A percentile compares a stretch with the other conserved stretches of the same genome.
Conservation (phyloP, 2,888 invertebrate genomes). For the Drosophila cognata region DNA sequence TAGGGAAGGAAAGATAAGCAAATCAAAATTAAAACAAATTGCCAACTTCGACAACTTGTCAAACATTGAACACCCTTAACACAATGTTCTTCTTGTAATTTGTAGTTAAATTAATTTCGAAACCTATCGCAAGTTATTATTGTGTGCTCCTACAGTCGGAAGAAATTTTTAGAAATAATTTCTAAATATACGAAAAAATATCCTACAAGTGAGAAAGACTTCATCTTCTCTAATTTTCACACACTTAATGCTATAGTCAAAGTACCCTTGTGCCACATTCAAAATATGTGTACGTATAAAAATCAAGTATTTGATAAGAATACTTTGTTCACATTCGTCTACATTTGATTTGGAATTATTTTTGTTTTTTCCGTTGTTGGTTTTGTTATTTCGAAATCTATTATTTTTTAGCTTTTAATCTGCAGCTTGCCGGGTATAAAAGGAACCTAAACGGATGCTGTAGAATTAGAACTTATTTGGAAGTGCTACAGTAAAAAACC, state of each 20-base stretch:
- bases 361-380: slow-evolving; percentile 37
- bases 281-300: background rate
- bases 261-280: background rate
- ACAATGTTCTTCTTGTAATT: background rate
- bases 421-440: slow-evolving; percentile 47
- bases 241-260: background rate
- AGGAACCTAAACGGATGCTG: background rate
- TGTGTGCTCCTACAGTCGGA: background rate
- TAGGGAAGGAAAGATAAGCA: slow-evolving; percentile 6
- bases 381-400: slow-evolving; percentile 23
- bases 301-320: slow-evolving; percentile 3
- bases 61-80: slow-evolving; percentile 5
- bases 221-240: background rate
- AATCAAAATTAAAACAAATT: background rate
- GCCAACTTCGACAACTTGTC: background rate
- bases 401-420: background rate
- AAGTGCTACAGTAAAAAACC: slow-evolving; percentile 26
- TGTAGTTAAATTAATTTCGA: background rate
- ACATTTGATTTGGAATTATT: background rate
- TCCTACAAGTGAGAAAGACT: background rate
- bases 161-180: background rate
- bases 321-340: background rate
- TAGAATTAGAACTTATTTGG: slow-evolving; percentile 46
- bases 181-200: background rate
- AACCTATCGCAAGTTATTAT: background rate